phyloP scores from a whole-genome alignment of 2,113 vertebrate species.

The Mesembrinibis cayennensis region DNA sequence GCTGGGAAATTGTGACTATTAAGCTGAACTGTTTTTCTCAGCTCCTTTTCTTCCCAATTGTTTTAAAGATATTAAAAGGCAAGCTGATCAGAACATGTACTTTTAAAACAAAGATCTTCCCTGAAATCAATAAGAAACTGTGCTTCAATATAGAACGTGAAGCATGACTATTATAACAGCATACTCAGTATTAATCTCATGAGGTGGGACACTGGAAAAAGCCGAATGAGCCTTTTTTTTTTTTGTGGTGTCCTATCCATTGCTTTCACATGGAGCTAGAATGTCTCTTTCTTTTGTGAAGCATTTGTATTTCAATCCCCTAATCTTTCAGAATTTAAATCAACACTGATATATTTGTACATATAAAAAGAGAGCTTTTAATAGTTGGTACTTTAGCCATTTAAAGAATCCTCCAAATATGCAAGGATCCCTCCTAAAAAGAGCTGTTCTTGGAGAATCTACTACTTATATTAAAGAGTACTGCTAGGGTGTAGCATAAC shows the following conservation, averaged over 20 bases:
- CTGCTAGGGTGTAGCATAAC: neutral
- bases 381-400: neutral
- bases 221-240: neutral
- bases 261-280: neutral
- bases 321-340: neutral
- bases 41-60: neutral
- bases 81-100: neutral
- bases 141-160: neutral
- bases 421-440: neutral
- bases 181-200: neutral
- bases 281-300: constrained; percentile 4
- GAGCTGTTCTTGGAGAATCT: neutral
- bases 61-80: neutral
- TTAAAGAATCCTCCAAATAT: neutral
- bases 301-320: neutral
- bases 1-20: neutral
- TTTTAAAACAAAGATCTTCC: neutral
- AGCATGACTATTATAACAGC: neutral
- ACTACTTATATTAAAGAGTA: neutral
- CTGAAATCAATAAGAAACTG: neutral
- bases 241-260: neutral
- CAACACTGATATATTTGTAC: neutral
- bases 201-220: neutral
- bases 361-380: neutral
- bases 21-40: neutral